A percentile compares a stretch with the other conserved stretches of the same genome.
Conservation (phyloP, 2,888 invertebrate genomes). For the Oscheius sp. region DNA sequence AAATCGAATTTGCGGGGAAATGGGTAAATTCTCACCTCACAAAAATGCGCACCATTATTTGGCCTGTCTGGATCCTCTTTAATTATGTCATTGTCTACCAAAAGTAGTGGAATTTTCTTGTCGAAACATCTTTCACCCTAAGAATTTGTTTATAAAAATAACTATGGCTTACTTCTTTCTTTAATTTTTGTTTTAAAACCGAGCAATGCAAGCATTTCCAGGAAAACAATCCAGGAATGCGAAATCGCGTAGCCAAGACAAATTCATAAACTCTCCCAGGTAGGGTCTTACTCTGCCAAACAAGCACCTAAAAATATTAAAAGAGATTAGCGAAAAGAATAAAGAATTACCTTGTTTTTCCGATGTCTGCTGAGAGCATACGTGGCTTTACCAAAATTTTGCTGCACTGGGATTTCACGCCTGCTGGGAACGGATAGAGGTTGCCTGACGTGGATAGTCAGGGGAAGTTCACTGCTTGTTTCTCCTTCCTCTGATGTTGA, state of each 20-base stretch:
- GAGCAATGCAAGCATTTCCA: conserved; percentile 36
- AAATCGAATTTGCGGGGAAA: too few relatives aligned
- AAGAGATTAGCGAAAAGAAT: not conserved
- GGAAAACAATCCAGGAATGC: conserved; percentile 30
- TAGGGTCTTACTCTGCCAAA: conserved; percentile 33
- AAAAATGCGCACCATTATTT: conserved; percentile 33
- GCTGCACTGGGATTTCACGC: not conserved
- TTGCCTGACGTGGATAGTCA: too few relatives aligned
- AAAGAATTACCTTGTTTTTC: conserved; percentile 31
- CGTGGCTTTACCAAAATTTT: conserved; percentile 30
- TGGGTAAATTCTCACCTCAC: conserved; percentile 23
- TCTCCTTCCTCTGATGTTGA: not conserved
- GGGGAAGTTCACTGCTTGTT: not conserved
- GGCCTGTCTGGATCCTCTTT: conserved; percentile 38
- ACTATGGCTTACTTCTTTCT: conserved; percentile 8
- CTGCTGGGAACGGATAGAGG: too few relatives aligned
- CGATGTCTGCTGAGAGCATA: conserved; percentile 35
- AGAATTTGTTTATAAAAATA: not conserved
- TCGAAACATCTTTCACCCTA: not conserved
- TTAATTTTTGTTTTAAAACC: conserved; percentile 23
- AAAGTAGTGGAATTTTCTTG: conserved; percentile 36
- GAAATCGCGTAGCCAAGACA: conserved; percentile 30
- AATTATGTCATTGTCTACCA: conserved; percentile 36
- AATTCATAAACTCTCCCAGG: conserved; percentile 36
- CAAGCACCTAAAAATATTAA: conserved; percentile 24